Evolutionary conservation across 2,888 invertebrate genomes (phyloP), one percentile per base, ranked within the genome.

Genomic region (Apotomis betuletana): DNA sequence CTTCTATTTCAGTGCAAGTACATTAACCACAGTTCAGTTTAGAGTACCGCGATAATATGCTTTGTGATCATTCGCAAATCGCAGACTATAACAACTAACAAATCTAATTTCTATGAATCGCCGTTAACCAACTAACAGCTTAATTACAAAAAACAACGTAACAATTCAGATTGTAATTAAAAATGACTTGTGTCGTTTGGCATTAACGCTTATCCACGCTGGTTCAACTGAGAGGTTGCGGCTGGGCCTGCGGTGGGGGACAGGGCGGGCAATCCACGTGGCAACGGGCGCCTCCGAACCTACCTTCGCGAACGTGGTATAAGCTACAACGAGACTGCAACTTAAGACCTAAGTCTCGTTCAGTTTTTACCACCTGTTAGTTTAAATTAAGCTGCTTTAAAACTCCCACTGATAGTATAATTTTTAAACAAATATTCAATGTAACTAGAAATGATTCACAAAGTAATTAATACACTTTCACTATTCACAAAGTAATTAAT

Each of bases 221-320:
- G 64, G 9, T 55, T 55, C 54, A 46, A 49, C 49, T 41, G 41
- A 49, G 49, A 49, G 44, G 55, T 55, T 44, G 44, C 5, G 12
- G 65, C 55, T 46, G 55, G 52, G 57, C 46, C 65, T 55, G 64
- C 36, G 54, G 4, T 27, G 67, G 58, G 49, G 58, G 59, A 51
- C 59, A 15, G 57, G 51, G 51, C 46, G 13, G 44, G 38, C n/a
- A 38, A 77, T 83, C 77, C 76, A 79, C 77, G 83, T 80, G 84
- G 91, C 88, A 88, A 90, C 85, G 90, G 90, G 90, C 85, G 87
- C 85, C 88, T 85, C 78, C 83, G 84, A 82, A 85, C 87, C 86
- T 89, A 89, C 84, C 84, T 86, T 81, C 79, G 69, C 74, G 76
- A 73, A 69, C 75, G 75, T 76, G 75, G 75, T 72, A 69, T 77